A percentile compares a stretch with the other conserved stretches of the same genome.
These are phyloP conservation scores for Trachelus tabidus DNA, from an alignment of 2,888 invertebrate species.

Conservation along the genomic window DNA sequence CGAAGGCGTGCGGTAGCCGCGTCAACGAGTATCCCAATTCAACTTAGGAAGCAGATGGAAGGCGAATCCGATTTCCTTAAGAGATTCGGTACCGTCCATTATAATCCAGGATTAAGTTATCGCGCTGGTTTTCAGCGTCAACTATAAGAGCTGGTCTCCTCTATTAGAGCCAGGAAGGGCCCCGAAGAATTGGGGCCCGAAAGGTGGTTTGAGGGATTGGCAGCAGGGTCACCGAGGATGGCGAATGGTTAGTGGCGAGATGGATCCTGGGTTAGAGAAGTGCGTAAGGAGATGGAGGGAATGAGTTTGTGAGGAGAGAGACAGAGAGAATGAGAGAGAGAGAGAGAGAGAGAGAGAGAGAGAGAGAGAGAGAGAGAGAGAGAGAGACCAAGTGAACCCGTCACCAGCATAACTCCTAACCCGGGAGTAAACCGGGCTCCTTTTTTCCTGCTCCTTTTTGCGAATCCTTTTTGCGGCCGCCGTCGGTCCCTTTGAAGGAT, in stretches of 20 bases:
- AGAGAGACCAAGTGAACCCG: neutral
- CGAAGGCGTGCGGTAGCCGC: too few species aligned
- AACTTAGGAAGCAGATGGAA: too few species aligned
- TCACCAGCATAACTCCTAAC: slow-evolving; percentile 25
- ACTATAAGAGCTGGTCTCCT: slow-evolving; percentile 38
- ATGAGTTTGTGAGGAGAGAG: neutral
- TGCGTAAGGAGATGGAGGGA: too few species aligned
- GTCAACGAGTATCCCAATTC: too few species aligned
- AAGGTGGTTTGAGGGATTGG: neutral
- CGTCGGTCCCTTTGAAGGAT: slow-evolving; percentile 63
- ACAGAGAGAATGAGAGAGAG: slow-evolving; percentile 18
- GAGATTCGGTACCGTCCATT: too few species aligned
- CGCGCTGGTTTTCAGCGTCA: slow-evolving; percentile 57
- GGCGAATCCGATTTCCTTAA: too few species aligned
- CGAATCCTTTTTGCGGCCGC: slow-evolving; percentile 53
- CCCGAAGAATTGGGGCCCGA: neutral
- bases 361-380: slow-evolving; percentile 18
- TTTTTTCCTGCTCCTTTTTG: slow-evolving; percentile 20
- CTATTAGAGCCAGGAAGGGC: neutral
- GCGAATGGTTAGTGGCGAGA: too few species aligned
- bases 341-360: slow-evolving; percentile 2
- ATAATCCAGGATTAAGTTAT: slow-evolving; percentile 53
- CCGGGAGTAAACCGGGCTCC: slow-evolving; percentile 12
- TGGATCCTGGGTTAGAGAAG: too few species aligned
- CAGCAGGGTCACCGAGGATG: too few species aligned